These are phyloP conservation scores for Glomeris marginata DNA, from an alignment of 2,888 invertebrate species.

Conservation along the genomic window DNA sequence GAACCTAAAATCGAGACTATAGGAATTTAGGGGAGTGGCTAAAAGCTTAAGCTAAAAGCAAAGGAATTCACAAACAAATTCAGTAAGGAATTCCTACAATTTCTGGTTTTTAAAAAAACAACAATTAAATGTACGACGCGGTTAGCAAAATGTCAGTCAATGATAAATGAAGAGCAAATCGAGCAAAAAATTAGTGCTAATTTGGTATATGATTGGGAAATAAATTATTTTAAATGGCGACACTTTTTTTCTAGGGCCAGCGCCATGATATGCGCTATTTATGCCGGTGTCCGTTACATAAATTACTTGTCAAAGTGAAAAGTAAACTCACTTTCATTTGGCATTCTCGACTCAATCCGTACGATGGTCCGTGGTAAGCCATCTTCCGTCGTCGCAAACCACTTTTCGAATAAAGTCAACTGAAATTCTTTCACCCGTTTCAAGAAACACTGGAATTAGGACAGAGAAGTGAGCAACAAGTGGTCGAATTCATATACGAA, in stretches of 20 bases:
- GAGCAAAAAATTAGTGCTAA: conserved; percentile 1
- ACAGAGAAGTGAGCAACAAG: no score
- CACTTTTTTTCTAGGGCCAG: neutral
- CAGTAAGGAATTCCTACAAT: no score
- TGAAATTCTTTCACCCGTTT: no score
- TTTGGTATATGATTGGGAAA: neutral
- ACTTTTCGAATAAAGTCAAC: no score
- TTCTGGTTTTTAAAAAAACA: no score
- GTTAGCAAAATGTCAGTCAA: no score
- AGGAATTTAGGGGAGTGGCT: no score
- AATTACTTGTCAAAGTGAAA: neutral
- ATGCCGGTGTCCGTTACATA: neutral
- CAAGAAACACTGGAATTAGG: no score
- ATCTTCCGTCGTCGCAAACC: conserved; percentile 15
- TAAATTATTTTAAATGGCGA: neutral
- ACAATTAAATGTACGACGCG: no score
- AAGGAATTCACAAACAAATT: no score
- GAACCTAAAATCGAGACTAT: neutral
- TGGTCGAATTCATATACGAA: no score
- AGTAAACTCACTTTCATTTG: conserved; percentile 29
- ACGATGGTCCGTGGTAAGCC: conserved; percentile 31
- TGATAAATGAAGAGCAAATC: neutral
- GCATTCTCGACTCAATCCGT: conserved; percentile 32
- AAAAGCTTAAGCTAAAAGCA: no score
- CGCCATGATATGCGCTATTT: neutral